These are phyloP conservation scores for Syndactyla subalaris DNA, from an alignment of 2,797 vertebrate species.

Conservation along the genomic window DNA sequence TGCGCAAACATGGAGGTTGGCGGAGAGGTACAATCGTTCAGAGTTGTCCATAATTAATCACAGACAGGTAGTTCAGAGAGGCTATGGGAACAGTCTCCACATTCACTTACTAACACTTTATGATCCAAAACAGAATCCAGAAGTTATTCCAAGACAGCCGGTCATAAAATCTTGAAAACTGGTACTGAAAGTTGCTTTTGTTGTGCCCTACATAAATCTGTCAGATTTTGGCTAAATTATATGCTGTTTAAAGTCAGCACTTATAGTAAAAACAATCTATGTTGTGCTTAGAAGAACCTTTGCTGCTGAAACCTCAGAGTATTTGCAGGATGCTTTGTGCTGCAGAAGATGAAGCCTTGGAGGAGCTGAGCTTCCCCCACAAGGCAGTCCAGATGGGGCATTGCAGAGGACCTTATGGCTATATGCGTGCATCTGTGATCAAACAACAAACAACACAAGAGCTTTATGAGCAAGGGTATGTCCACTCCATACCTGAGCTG, in stretches of 20 bases:
- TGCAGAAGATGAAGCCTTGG: neutral
- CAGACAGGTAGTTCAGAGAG: conserved; percentile 42
- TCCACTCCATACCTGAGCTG: neutral
- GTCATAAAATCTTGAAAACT: conserved; percentile 48
- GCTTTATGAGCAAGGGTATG: neutral
- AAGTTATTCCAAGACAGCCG: conserved; percentile 15
- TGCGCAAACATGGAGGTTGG: conserved; percentile 38
- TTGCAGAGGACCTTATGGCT: neutral
- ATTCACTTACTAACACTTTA: conserved; percentile 33
- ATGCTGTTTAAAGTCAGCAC: conserved; percentile 32
- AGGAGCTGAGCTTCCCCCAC: neutral
- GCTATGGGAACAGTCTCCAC: conserved; percentile 30
- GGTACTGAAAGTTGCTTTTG: conserved; percentile 43
- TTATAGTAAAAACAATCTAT: conserved; percentile 9
- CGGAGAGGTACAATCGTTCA: neutral
- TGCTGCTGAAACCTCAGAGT: neutral
- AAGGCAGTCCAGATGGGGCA: neutral
- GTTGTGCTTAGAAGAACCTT: conserved; percentile 22
- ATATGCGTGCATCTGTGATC: neutral
- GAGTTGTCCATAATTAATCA: conserved; percentile 58
- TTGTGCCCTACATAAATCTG: conserved; percentile 44
- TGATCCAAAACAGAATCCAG: conserved; percentile 58
- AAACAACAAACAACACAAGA: neutral
- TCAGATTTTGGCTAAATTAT: conserved; percentile 29
- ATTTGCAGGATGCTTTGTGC: neutral